These are phyloP conservation scores for Gopherus evgoodei DNA, from an alignment of 2,113 vertebrate species.

Conservation along the genomic window DNA sequence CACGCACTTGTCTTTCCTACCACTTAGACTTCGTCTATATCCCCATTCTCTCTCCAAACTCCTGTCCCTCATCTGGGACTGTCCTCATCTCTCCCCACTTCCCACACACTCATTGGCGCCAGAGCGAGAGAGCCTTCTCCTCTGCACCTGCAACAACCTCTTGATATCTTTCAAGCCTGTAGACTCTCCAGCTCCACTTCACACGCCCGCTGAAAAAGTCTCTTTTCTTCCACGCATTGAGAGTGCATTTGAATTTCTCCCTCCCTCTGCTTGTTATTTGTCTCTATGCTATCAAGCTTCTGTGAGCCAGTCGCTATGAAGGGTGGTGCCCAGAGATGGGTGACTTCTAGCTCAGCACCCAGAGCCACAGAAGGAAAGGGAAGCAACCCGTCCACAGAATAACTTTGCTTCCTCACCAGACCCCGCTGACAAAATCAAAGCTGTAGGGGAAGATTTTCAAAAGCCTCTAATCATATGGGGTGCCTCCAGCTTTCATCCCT, in stretches of 20 bases:
- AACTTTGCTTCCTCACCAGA: neutral
- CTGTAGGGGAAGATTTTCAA: neutral
- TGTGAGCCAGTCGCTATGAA: neutral
- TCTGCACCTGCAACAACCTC: neutral
- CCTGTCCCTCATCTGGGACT: neutral
- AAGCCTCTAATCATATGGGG: neutral
- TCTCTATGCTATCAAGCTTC: neutral
- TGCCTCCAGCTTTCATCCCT: neutral
- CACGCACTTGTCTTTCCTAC: neutral
- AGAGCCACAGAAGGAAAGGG: neutral
- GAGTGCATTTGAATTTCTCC: neutral
- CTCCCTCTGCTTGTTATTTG: neutral
- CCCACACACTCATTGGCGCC: fast-evolving
- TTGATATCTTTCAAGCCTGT: neutral
- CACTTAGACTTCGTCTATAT: fast-evolving
- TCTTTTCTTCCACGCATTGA: neutral
- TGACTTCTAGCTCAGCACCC: neutral
- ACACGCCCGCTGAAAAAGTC: neutral
- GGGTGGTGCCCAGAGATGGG: neutral
- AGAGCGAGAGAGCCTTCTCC: neutral
- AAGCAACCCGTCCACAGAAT: neutral
- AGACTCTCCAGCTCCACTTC: neutral
- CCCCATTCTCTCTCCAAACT: fast-evolving
- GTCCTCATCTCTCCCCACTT: neutral
- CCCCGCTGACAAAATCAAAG: neutral